Evolutionary conservation across 53 echinoderm and acorn worm genomes (phyloP).

Genomic region (Paelopatides confundens): DNA sequence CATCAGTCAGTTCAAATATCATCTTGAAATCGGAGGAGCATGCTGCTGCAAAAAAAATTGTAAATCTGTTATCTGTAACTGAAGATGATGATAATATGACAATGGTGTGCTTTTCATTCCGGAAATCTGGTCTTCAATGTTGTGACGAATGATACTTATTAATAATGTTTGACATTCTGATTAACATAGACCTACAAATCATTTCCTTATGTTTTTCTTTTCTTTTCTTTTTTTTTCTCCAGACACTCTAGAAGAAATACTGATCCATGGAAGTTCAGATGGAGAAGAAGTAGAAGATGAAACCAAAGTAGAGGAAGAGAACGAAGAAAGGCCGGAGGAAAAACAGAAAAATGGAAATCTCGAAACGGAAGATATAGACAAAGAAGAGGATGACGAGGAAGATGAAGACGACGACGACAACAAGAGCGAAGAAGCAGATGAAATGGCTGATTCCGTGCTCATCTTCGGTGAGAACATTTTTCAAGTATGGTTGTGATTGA

Average conservation of each 20-base stretch:
- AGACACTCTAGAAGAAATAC: constrained; percentile 22
- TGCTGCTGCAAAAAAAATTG: no score
- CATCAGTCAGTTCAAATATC: no score
- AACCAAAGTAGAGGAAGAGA: not conserved
- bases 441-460: constrained; percentile 61
- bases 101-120: no score
- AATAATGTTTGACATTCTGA: no score
- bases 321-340: not conserved
- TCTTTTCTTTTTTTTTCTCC: not conserved
- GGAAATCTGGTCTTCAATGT: no score
- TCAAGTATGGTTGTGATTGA: not conserved
- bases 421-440: constrained; percentile 50
- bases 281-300: constrained; percentile 44
- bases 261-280: constrained; percentile 30
- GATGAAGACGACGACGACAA: constrained; percentile 45
- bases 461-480: constrained; percentile 55
- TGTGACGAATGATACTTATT: not conserved
- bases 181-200: not conserved
- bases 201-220: not conserved
- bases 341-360: not conserved
- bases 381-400: constrained; percentile 48
- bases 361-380: not conserved
- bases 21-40: no score
- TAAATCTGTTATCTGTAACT: no score
- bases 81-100: not conserved